Evolutionary conservation across 2,888 invertebrate genomes (phyloP).

Genomic region (Pristionchus mayeri): DNA sequence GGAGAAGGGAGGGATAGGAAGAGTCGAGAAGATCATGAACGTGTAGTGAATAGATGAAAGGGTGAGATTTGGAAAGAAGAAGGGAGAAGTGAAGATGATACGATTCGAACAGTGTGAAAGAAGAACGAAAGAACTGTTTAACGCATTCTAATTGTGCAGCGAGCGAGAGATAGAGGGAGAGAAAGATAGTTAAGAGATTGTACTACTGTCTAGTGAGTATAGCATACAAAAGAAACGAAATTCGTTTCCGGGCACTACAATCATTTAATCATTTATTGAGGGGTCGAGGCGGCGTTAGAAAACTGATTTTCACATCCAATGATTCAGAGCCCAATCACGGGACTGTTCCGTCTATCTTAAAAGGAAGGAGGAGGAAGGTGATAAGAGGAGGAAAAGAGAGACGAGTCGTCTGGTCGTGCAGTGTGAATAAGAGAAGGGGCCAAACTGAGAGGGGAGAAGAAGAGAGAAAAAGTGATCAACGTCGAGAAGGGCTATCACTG

Average conservation of each 20-base stretch:
- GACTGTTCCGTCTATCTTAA: slow-evolving; percentile 9
- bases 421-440: neutral
- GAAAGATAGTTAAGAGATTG: neutral
- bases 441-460: neutral
- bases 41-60: slow-evolving; percentile 26
- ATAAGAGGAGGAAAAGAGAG: neutral
- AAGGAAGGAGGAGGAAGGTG: slow-evolving; percentile 4
- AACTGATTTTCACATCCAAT: neutral
- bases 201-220: slow-evolving; percentile 1
- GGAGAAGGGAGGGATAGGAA: neutral
- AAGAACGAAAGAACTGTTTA: slow-evolving; percentile 32
- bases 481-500: neutral
- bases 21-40: slow-evolving; percentile 2
- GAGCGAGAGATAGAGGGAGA: neutral
- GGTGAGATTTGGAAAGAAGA: slow-evolving; percentile 31
- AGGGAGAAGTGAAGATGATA: slow-evolving; percentile 11
- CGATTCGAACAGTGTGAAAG: slow-evolving; percentile 32
- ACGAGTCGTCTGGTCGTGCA: neutral
- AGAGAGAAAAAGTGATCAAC: neutral
- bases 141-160: neutral
- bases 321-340: slow-evolving; percentile 38
- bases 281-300: too few species aligned
- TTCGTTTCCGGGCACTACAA: neutral
- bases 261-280: neutral
- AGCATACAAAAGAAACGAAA: neutral